Percentiles rank a stretch among this genome's conserved stretches.
Evolutionary conservation across 2,888 invertebrate species (phyloP).

Genomic region (Acronicta alni): DNA sequence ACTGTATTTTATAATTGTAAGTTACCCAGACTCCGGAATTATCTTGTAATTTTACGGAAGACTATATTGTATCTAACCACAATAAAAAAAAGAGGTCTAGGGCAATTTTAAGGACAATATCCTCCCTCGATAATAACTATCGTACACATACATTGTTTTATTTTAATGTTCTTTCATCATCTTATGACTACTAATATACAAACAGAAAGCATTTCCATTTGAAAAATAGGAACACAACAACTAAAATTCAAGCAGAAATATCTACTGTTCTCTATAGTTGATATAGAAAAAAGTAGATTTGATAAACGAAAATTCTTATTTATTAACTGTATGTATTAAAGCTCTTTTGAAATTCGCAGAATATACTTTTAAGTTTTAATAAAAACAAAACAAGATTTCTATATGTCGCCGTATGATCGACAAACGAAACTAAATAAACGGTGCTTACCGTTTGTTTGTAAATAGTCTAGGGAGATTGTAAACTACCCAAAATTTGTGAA

Average conservation of each 20-base stretch:
- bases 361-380: neutral
- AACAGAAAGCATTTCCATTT: conserved; percentile 7
- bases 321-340: conserved; percentile 41
- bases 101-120: neutral
- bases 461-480: too few relatives aligned
- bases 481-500: too few relatives aligned
- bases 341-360: conserved; percentile 28
- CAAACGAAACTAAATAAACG: too few relatives aligned
- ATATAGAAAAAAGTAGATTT: conserved; percentile 41
- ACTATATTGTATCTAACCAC: neutral
- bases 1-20: too few relatives aligned
- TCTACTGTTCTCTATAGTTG: conserved; percentile 43
- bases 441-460: too few relatives aligned
- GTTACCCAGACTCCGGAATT: conserved; percentile 3
- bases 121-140: neutral
- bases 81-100: neutral
- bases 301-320: conserved; percentile 21
- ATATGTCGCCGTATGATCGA: too few relatives aligned
- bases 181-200: conserved; percentile 9
- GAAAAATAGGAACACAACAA: conserved; percentile 6
- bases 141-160: neutral
- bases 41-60: neutral
- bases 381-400: too few relatives aligned
- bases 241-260: conserved; percentile 7
- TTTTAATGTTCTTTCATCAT: neutral